Evolutionary conservation across 35 echinoderm and acorn worm genomes (phyloP).

Genomic region (Lytechinus pictus): DNA sequence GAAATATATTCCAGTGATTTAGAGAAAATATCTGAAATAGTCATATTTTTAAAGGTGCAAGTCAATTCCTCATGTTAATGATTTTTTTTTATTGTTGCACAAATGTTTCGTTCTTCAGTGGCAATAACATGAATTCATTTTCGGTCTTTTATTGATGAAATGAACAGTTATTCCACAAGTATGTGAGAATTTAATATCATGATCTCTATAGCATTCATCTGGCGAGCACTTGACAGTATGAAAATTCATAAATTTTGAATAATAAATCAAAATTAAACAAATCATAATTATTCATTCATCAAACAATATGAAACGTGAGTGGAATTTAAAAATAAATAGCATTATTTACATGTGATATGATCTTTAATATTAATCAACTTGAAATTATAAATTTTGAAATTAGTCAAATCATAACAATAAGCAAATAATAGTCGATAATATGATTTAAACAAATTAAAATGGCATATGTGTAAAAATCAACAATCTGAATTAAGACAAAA

Average conservation of each 20-base stretch:
- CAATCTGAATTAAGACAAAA: no score
- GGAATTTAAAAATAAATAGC: no score
- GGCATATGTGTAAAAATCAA: no score
- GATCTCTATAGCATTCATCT: background rate
- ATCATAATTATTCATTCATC: background rate
- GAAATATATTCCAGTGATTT: no score
- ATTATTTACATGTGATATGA: no score
- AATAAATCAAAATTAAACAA: background rate
- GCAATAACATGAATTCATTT: no score
- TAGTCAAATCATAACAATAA: no score
- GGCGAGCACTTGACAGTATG: background rate
- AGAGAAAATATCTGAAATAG: no score
- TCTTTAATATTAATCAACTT: background rate
- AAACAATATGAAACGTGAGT: no score
- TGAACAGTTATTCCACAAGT: background rate
- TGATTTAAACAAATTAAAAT: no score
- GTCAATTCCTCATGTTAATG: background rate
- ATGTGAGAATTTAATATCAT: background rate
- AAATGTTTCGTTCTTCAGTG: background rate
- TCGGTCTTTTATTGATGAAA: background rate
- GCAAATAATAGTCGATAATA: no score
- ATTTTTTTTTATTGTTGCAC: background rate
- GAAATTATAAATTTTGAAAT: background rate
- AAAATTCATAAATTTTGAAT: background rate
- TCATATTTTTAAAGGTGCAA: no score